Base-by-base conservation (phyloP, 2,888 invertebrate genomes). In the Cordylochernes scorpioides region DNA sequence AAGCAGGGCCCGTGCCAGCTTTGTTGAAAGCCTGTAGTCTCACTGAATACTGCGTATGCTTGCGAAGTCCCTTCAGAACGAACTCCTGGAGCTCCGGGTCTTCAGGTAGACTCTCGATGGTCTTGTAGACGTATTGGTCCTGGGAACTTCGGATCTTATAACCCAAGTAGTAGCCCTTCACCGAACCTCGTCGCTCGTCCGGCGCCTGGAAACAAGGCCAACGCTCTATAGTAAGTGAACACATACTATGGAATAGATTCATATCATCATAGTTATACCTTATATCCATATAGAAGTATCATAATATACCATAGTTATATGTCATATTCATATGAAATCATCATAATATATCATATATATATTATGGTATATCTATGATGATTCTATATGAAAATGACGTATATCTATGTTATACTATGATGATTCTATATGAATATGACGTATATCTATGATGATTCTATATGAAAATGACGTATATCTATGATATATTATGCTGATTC, bases 31-130 rank as follows among this genome's bases (percentile, higher is more conserved):
- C 51, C 31, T 49, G 48, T 4, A 53, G 45, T 27, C 50, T 46
- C 3, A 53, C 44, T 1, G 45, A 42, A 36, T 54, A 53, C 31
- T 48, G 46, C 3, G 52, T 52, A 37, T 50, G 52, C 39, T 51
- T 50, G 33, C 49, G 44, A 26, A 54, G 42, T 29, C 50, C 48
- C 4, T 45, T 43, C 17, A 53, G 39, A 8, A 33, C 31, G 17
- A 35, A 30, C 13, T 34, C 33, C 16, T 38, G 34, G 14, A 42
- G 40, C 15, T 45, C 38, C 17, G 42, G 41, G n/a, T n/a, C n/a
- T 2, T 34, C 35, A 10, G 38, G 38, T 21, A 31, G 33, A 4
- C 44, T 38, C 5, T 44, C 45, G 9, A 47, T 33, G 4, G 39
- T 39, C 24, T 38, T 39, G 25, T 41, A 42, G 3, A 32, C 34